Base-by-base conservation (phyloP, 2,113 vertebrate genomes). In the Gorsachius goisagi region DNA sequence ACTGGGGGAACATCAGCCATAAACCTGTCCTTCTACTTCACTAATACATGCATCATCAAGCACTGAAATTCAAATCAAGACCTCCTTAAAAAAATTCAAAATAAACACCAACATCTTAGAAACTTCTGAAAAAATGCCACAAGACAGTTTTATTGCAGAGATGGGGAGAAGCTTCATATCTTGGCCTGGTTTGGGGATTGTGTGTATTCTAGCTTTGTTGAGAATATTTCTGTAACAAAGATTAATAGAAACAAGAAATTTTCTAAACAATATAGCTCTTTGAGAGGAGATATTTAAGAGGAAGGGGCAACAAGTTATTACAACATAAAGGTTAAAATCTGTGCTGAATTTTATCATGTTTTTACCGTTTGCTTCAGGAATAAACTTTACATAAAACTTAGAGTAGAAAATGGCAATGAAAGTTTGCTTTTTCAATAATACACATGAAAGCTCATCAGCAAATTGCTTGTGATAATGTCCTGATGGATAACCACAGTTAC, bases 1-100 rank as follows among this genome's bases (percentile, higher is more conserved):
- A 47, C 41, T 1, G 6, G 64, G 22, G 28, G 28, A 86, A 56
- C 8, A 37, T 67, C 58, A 68, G 8, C 8, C 11, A 2, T 9
- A 33, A 83, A 3, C 8, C 24, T 39, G 11, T 39, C 60, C 13
- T 81, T 62, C 13, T 5, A 1, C 12, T 62, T 82, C 11, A 67
- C 5, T 58, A 49, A 71, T 10, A 5, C 9, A 30, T 7, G 8
- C 9, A 5, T 8, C 0, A 0, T 24, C 15, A 60, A 47, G 23
- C 12, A 35, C 41, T 44, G 47, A 23, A 73, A 66, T 30, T 81
- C 30, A 85, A 92, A 85, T 39, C 9, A 83, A 66, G 32, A n/a
- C 5, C 13, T 86, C 28, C 60, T 75, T 49, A 15, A 41, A 73
- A 60, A 55, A 72, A 53, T 1, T 6, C 4, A 26, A 32, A 76